These are phyloP conservation scores for Choreutis nemorana DNA, from an alignment of 2,888 invertebrate species.

Conservation along the genomic window DNA sequence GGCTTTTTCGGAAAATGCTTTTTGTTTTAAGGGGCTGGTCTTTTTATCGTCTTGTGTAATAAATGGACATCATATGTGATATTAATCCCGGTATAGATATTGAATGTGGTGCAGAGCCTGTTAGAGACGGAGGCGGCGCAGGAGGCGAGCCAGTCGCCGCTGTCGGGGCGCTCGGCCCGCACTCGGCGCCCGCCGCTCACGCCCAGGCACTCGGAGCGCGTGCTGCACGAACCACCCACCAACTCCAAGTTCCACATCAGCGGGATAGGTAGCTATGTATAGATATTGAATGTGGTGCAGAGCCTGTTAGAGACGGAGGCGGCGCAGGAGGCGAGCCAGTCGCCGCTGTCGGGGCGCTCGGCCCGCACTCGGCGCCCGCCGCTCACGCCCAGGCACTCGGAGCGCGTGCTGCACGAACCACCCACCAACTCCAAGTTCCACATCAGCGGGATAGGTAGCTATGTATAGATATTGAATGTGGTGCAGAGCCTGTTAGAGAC, in stretches of 20 bases:
- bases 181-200: constrained; percentile 80
- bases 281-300: constrained; percentile 44
- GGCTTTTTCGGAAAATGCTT: too few species aligned
- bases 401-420: constrained; percentile 70
- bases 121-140: constrained; percentile 87
- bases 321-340: constrained; percentile 80
- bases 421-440: constrained; percentile 69
- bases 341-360: constrained; percentile 79
- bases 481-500: constrained; percentile 83
- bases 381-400: constrained; percentile 85
- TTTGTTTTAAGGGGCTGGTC: too few species aligned
- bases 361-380: constrained; percentile 79
- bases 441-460: constrained; percentile 76
- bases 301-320: constrained; percentile 86
- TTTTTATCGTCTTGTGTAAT: too few species aligned
- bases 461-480: neutral
- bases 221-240: constrained; percentile 70
- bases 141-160: constrained; percentile 79
- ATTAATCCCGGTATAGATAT: too few species aligned
- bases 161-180: constrained; percentile 79
- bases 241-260: constrained; percentile 71
- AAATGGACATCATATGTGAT: too few species aligned
- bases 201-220: constrained; percentile 83
- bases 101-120: constrained; percentile 75
- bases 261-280: constrained; percentile 68